Base-by-base conservation (phyloP, 2,797 vertebrate genomes). In the Thaleichthys pacificus region DNA sequence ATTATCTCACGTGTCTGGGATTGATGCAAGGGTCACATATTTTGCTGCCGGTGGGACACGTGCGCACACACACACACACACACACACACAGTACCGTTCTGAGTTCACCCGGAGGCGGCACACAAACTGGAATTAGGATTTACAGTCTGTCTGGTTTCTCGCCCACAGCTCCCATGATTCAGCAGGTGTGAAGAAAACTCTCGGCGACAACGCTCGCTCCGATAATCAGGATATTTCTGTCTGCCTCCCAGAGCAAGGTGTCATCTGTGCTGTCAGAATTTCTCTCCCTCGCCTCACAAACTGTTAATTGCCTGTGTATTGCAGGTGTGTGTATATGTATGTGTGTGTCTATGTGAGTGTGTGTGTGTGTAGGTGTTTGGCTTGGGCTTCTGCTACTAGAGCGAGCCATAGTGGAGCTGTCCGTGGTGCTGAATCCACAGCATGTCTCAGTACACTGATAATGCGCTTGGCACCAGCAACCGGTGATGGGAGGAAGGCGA, bases 221-320 rank as follows among this genome's bases (percentile, higher is more conserved):
- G 17, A 6, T 6, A n/a, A 66, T 83, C 77, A 68, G n/a, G n/a
- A 82, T 84, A 70, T 82, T 84, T 80, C 74, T 73, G 78, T 80
- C 79, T 80, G 47, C 38, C 57, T 56, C 62, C 77, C 79, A 75
- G 65, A 69, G 62, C 68, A 68, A 63, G 72, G 72, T 30, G 74
- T 72, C 70, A 49, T 60, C 60, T 32, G 58, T 51, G 30, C 26
- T n/a, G 15, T 61, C n/a, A 42, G 72, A 19, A 38, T 1, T 5
- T 54, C 51, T 17, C 51, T 54, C 28, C 26, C 4, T n/a, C 4
- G 17, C 51, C 19, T 6, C 51, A 54, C 51, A 54, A 14, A 19
- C 51, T n/a, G 38, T 12, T 42, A 12, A 42, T 42, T 42, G 38
- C 11, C 38, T 42, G 38, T 12, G 38, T 12, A 12, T 54, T n/a